Conservation (phyloP, 1,140 invertebrate species). For the Leptinotarsa defecta region DNA sequence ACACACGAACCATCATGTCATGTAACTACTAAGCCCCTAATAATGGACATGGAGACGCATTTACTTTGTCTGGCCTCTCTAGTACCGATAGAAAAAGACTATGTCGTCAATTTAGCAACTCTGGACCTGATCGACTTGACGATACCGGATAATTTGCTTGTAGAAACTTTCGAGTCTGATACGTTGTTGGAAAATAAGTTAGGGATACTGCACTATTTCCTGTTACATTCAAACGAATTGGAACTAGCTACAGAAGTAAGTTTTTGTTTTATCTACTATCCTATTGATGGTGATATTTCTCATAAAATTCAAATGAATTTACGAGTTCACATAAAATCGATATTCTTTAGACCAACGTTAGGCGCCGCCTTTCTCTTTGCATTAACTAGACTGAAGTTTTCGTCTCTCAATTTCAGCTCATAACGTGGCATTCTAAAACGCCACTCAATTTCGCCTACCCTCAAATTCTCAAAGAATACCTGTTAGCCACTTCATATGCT, state of each 20-base stretch:
- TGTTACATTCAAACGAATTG: constrained; percentile 73
- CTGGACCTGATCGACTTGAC: constrained; percentile 70
- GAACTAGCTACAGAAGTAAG: constrained; percentile 70
- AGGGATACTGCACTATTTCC: constrained; percentile 78
- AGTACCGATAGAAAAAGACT: constrained; percentile 60
- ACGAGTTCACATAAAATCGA: too few species aligned
- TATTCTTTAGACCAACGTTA: too few species aligned
- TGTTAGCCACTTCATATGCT: constrained; percentile 73
- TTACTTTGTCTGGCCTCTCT: constrained; percentile 69
- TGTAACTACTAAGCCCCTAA: constrained; percentile 65
- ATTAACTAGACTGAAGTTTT: too few species aligned
- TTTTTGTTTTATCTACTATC: background rate
- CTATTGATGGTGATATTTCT: background rate
- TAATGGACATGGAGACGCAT: constrained; percentile 60
- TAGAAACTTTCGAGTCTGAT: constrained; percentile 70
- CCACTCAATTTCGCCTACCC: constrained; percentile 61
- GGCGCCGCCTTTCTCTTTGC: too few species aligned
- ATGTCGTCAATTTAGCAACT: constrained; percentile 69
- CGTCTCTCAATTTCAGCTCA: constrained; percentile 50
- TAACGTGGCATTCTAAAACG: constrained; percentile 59
- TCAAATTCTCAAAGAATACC: constrained; percentile 75
- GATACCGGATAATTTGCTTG: constrained; percentile 66
- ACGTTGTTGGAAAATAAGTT: constrained; percentile 70
- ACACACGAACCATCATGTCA: constrained; percentile 82
- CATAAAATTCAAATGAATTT: background rate